These are phyloP conservation scores for Cuniculus paca DNA, from an alignment of 2,797 vertebrate genomes.

Conservation along the genomic window DNA sequence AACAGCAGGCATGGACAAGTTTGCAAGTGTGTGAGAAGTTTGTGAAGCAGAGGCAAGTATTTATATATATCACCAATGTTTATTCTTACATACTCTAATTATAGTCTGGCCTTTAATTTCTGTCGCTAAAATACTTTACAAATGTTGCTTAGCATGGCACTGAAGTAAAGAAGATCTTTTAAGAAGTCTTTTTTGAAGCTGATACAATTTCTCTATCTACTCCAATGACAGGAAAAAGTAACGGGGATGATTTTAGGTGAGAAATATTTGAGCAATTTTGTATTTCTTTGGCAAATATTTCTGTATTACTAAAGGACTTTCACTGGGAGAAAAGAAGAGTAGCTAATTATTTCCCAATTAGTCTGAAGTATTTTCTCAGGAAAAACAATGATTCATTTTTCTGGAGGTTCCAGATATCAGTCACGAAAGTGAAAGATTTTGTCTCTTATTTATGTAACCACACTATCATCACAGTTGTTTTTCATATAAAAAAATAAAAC, in stretches of 20 bases:
- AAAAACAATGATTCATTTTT: slow-evolving; percentile 63
- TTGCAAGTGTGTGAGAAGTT: neutral
- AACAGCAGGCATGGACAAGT: neutral
- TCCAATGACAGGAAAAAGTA: neutral
- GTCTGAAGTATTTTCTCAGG: neutral
- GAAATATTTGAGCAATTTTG: slow-evolving; percentile 25
- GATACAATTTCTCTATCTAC: neutral
- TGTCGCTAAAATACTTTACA: neutral
- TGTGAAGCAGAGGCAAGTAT: neutral
- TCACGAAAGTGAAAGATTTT: neutral
- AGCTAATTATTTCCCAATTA: slow-evolving; percentile 72
- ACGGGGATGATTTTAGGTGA: neutral
- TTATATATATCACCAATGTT: neutral
- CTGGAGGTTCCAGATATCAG: slow-evolving; percentile 2
- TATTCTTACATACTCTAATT: neutral
- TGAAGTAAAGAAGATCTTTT: neutral
- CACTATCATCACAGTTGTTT: neutral
- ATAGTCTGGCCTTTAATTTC: neutral
- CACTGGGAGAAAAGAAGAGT: slow-evolving; percentile 43
- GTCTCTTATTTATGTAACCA: slow-evolving; percentile 19
- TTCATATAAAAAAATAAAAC: slow-evolving; percentile 30
- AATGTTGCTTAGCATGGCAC: neutral
- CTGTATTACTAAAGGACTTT: slow-evolving; percentile 8
- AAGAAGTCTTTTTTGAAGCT: neutral
- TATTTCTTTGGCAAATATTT: slow-evolving; percentile 51